These are phyloP conservation scores for Sebastiscus tertius DNA, from an alignment of 2,797 vertebrate genomes.

Conservation along the genomic window DNA sequence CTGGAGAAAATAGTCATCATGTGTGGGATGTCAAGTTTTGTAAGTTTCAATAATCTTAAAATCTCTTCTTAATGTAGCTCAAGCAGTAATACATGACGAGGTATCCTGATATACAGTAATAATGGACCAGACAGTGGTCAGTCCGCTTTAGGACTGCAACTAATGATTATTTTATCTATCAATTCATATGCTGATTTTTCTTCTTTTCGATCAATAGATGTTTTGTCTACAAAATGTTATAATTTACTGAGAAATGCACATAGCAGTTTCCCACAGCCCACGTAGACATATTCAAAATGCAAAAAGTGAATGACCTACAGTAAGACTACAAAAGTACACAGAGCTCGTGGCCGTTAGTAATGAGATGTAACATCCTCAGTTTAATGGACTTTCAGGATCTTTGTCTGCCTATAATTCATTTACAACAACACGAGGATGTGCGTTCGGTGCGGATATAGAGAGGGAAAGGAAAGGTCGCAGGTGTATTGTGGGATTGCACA, in stretches of 20 bases:
- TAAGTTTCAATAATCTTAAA: background rate
- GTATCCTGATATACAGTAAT: background rate
- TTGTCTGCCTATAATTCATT: background rate
- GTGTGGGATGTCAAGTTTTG: background rate
- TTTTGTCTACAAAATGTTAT: background rate
- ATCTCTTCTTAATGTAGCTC: background rate
- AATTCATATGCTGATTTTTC: background rate
- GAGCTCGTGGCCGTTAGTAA: background rate
- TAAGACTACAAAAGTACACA: background rate
- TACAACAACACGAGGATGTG: conserved; percentile 38
- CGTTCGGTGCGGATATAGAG: background rate
- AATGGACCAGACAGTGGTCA: background rate
- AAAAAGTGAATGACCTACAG: background rate
- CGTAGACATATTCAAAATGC: background rate
- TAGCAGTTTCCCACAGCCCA: background rate
- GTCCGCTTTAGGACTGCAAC: fast-evolving
- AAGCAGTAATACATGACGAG: background rate
- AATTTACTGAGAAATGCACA: background rate
- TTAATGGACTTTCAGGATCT: conserved; percentile 18
- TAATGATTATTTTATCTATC: background rate
- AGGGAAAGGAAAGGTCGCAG: conserved; percentile 1
- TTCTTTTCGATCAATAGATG: too few species aligned
- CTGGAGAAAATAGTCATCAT: too few species aligned
- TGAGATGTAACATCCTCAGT: background rate
- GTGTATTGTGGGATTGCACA: background rate